Evolutionary conservation across 2,113 vertebrate genomes (phyloP).

Genomic region (Chaetura pelagica): DNA sequence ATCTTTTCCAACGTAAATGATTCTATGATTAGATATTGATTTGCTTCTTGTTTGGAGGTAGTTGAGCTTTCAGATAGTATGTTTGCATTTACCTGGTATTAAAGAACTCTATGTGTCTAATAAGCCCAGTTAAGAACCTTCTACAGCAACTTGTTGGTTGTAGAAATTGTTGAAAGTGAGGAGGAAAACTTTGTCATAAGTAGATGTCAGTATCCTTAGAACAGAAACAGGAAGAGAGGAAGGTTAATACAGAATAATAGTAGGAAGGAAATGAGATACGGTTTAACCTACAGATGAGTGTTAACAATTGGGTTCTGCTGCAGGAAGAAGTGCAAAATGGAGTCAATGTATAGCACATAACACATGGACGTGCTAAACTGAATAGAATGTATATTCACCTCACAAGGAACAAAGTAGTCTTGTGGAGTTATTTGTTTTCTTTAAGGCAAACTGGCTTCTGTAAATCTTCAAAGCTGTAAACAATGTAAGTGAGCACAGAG

Average conservation of each 20-base stretch:
- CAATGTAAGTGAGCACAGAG: not conserved
- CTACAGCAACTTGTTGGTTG: not conserved
- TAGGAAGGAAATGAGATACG: conserved; percentile 41
- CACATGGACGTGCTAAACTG: not conserved
- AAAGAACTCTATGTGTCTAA: not conserved
- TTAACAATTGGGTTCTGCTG: conserved; percentile 19
- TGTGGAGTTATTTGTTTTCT: not conserved
- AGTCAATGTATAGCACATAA: not conserved
- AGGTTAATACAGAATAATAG: conserved; percentile 27
- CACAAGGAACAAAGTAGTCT: not conserved
- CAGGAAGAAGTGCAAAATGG: not conserved
- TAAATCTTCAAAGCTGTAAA: not conserved
- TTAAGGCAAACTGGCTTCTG: not conserved
- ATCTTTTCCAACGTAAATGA: no score
- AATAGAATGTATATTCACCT: not conserved
- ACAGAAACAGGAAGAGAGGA: conserved; percentile 50
- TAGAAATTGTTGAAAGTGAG: not conserved
- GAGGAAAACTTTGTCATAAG: not conserved
- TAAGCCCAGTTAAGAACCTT: not conserved
- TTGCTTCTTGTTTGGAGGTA: not conserved
- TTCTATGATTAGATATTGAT: not conserved
- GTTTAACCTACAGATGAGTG: not conserved
- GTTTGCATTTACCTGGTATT: not conserved
- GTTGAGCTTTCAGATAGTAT: not conserved
- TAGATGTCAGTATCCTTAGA: conserved; percentile 1